Evolutionary conservation across 2,113 vertebrate species (phyloP).

Genomic region (Uropsilus gracilis): DNA sequence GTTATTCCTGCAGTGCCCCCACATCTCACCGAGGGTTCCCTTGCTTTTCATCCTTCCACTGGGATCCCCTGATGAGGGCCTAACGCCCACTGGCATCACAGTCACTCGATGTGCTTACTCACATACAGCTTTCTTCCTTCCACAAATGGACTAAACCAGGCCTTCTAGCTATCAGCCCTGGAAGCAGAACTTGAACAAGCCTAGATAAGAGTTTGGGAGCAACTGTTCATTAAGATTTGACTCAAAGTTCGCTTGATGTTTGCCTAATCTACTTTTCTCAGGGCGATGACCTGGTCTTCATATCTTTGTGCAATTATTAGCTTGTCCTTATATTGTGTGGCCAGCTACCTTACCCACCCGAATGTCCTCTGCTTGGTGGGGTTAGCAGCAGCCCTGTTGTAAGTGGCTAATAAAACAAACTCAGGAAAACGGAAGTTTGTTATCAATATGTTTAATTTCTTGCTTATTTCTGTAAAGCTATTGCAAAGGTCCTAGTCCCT

Average conservation of each 20-base stretch:
- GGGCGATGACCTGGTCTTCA: background rate
- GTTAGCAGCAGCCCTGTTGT: background rate
- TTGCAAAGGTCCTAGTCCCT: background rate
- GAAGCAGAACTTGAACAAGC: background rate
- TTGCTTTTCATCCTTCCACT: background rate
- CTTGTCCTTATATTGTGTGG: background rate
- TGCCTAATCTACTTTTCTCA: conserved; percentile 5
- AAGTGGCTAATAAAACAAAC: background rate
- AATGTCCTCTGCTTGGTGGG: background rate
- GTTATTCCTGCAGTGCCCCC: background rate
- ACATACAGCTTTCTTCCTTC: background rate
- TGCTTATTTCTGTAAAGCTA: background rate
- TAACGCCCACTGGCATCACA: background rate
- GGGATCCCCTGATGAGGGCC: background rate
- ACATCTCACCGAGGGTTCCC: background rate
- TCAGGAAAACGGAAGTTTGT: background rate
- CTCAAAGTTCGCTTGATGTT: background rate
- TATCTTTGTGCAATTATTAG: background rate
- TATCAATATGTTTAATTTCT: background rate
- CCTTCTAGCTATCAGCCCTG: background rate
- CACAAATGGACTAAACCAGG: background rate
- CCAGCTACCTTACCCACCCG: background rate
- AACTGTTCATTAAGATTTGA: background rate
- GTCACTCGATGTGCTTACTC: background rate
- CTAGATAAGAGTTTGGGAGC: background rate